Evolutionary conservation across 2,888 invertebrate genomes (phyloP).

Genomic region (Ornithoptera alexandrae): DNA sequence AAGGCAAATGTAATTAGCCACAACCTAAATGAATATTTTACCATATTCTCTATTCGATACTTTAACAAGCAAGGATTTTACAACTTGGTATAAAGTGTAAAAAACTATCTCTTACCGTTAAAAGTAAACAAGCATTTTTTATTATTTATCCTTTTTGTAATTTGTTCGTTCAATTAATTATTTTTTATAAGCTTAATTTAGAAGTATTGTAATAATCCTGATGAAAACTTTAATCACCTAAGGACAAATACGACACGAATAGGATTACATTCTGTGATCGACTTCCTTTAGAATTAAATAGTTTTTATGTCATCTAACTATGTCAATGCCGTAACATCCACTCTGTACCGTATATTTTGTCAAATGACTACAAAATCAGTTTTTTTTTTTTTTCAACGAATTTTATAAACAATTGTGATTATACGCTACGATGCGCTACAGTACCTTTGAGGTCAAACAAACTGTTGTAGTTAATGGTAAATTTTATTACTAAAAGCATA

Average conservation of each 20-base stretch:
- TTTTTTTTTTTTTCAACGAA: conserved; percentile 57
- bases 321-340: conserved; percentile 72
- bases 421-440: conserved; percentile 76
- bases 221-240: conserved; percentile 4
- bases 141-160: too few relatives aligned
- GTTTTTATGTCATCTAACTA: conserved; percentile 46
- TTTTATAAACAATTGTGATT: conserved; percentile 61
- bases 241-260: conserved; percentile 21
- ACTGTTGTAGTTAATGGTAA: conserved; percentile 30
- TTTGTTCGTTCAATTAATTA: too few relatives aligned
- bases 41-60: too few relatives aligned
- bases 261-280: conserved; percentile 1
- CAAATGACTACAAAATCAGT: conserved; percentile 56
- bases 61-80: too few relatives aligned
- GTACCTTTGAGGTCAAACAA: conserved; percentile 62
- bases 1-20: too few relatives aligned
- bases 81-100: too few relatives aligned
- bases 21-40: too few relatives aligned
- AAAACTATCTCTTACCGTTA: too few relatives aligned
- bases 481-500: conserved; percentile 5
- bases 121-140: too few relatives aligned
- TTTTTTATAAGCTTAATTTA: too few relatives aligned
- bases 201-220: not conserved
- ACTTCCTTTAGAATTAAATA: conserved; percentile 30
- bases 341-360: conserved; percentile 45